These are phyloP conservation scores for Ephestia elutella DNA, from an alignment of 1,140 invertebrate genomes.

Conservation along the genomic window DNA sequence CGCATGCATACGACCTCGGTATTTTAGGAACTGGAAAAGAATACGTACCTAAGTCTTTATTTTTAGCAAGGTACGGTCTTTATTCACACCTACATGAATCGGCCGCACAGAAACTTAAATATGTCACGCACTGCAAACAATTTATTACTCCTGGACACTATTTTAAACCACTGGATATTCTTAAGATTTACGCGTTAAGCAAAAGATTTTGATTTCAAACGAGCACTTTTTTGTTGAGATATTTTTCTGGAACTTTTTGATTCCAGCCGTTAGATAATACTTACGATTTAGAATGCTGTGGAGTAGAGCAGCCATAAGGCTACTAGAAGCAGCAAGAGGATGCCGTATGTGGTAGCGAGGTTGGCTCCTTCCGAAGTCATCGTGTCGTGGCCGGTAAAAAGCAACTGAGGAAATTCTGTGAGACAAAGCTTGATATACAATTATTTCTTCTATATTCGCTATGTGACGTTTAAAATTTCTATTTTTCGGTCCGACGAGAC, in stretches of 20 bases:
- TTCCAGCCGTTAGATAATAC: constrained; percentile 17
- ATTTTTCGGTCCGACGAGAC: constrained; percentile 52
- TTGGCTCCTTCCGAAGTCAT: constrained; percentile 56
- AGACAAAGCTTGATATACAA: constrained; percentile 31
- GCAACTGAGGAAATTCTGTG: constrained; percentile 29
- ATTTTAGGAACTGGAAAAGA: no score
- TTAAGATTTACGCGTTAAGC: no score
- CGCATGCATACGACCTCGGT: no score
- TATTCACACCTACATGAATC: background rate
- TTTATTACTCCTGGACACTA: background rate
- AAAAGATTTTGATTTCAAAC: no score
- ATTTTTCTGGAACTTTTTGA: no score
- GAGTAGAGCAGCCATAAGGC: constrained; percentile 61
- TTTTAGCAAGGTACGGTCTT: background rate
- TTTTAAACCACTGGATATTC: background rate
- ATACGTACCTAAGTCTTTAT: no score
- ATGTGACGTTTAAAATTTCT: constrained; percentile 39
- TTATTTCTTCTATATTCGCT: constrained; percentile 28
- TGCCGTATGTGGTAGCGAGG: constrained; percentile 54
- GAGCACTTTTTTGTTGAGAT: no score
- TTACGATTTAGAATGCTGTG: constrained; percentile 50
- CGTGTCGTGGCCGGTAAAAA: constrained; percentile 29
- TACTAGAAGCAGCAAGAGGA: constrained; percentile 51
- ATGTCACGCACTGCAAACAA: background rate
- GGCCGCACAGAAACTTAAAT: background rate